Base-by-base conservation (phyloP, 2,888 invertebrate genomes). In the Xestia c-nigrum region DNA sequence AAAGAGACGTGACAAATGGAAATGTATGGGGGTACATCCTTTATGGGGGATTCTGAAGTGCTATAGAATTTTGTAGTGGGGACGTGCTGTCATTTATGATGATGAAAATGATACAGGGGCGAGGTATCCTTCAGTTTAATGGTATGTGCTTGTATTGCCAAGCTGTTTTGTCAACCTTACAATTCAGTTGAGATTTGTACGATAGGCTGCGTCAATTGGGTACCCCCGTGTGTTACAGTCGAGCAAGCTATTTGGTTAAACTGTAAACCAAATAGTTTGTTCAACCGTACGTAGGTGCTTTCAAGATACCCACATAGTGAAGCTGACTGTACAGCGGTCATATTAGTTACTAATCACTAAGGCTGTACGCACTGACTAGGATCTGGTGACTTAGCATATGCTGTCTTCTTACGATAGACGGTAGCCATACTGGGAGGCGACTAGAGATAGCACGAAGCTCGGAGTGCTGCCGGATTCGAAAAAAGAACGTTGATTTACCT, bases 1-100 rank as follows among this genome's bases (percentile, higher is more conserved):
- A 59, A 57, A 59, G 63, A 21, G 14, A 50, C 38, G 55, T 50
- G 50, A 52, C 46, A 57, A 70, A 72, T 84, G 50, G 5, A 69
- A 66, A 72, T 72, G 24, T 78, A 83, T 69, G 59, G 31, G 52
- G 16, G 21, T 31, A 57, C 59, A 69, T 55, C 21, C 21, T 69
- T 78, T 24, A 38, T 61, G 31, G 14, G 19, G 16, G 3, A 31
- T 10, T 40, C 16, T 3, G 38, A 47, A 52, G 38, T 59, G 71
- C 4, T 66, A 40, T 31, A 21, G 43, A 31, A 43, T 4, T 43
- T 24, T 63, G 21, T 10, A 46, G 16, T 14, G 5, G 7, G 10
- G 12, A 21, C 5, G n/a, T 16, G 9, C 24, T 40, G 9, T 31
- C 14, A 72, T 65, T 66, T n/a, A 16, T 70, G 43, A 31, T 43